Percentiles rank a stretch among this genome's conserved stretches.
phyloP scores from a whole-genome alignment of 2,888 invertebrate genomes.

The Clusia tigrina region DNA sequence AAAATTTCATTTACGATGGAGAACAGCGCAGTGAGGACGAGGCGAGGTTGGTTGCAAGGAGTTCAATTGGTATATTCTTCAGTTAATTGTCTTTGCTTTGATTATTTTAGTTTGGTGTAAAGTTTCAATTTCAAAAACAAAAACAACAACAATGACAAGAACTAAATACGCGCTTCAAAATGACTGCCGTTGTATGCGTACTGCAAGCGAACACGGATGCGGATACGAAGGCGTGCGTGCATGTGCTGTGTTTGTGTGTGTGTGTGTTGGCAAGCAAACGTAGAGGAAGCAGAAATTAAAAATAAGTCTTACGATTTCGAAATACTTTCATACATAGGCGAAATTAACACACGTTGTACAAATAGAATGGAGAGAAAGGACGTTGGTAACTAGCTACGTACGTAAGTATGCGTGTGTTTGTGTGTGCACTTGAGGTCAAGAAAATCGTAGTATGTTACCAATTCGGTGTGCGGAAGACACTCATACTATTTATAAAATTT shows the following conservation, averaged over 20 bases:
- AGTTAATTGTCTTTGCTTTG: background rate
- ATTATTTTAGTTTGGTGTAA: background rate
- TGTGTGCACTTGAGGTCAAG: too few species aligned
- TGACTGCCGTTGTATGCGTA: background rate
- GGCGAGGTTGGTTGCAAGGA: background rate
- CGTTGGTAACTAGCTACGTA: background rate
- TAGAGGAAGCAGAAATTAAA: background rate
- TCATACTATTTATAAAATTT: too few species aligned
- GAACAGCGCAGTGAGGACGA: background rate
- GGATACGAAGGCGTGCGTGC: constrained; percentile 15
- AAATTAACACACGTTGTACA: background rate
- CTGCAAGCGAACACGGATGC: background rate
- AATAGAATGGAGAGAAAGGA: background rate
- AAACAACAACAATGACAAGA: constrained; percentile 8
- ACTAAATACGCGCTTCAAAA: background rate
- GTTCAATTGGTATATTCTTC: background rate
- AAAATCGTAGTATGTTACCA: too few species aligned
- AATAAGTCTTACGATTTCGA: too few species aligned
- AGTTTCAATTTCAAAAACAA: background rate
- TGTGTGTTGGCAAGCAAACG: background rate
- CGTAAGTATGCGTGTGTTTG: too few species aligned
- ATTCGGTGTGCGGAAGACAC: too few species aligned
- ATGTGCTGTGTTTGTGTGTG: too few species aligned
- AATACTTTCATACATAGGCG: background rate
- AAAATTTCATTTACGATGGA: constrained; percentile 42